Evolutionary conservation across 2,888 invertebrate genomes (phyloP), one percentile per base, ranked within the genome.

Genomic region (Parthenolecanium corni): DNA sequence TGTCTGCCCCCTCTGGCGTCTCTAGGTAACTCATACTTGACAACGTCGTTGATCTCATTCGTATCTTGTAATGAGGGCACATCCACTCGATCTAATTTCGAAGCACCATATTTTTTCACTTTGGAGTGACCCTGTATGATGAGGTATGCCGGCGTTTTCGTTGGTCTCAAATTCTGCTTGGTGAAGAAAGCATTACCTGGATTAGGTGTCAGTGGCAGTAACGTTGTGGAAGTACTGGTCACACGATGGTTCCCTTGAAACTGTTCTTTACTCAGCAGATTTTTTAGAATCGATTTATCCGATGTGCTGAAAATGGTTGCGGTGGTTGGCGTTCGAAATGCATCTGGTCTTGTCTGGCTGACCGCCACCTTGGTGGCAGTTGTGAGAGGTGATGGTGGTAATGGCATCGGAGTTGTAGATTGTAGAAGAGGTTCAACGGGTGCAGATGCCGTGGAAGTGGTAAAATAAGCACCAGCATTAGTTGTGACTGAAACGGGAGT

Each of bases 51-150:
- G 36, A 76, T 75, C 70, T 82, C 80, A 68, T 82, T 81, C 6
- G 71, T 72, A 67, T 76, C 76, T 65, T 76, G 75, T 4, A 76
- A 70, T 64, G 76, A 74, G 25, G 76, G 75, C 3, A 77, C 76
- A 62, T 74, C 73, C 24, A 74, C 68, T 65, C 64, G 66, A 38
- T 72, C 70, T 65, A 74, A 73, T 64, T 78, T 78, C 54, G 61
- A 66, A 57, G 57, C 66, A 0, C 85, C 83, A 70, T 89, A 89
- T 0, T 85, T 88, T 75, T 88, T 88, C 0, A 89, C 88, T 75
- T 88, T 88, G 0, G 88, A 88, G 72, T 89, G 88, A 0, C 88
- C 88, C 73, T 89, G 86, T 68, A 88, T 88, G 25, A 89, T 88
- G 23, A 88, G 76, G 70, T 87, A 87, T 79, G 84, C 77, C 1